Base-by-base conservation (phyloP, 1,140 invertebrate genomes). In the Goniozus legneri region DNA sequence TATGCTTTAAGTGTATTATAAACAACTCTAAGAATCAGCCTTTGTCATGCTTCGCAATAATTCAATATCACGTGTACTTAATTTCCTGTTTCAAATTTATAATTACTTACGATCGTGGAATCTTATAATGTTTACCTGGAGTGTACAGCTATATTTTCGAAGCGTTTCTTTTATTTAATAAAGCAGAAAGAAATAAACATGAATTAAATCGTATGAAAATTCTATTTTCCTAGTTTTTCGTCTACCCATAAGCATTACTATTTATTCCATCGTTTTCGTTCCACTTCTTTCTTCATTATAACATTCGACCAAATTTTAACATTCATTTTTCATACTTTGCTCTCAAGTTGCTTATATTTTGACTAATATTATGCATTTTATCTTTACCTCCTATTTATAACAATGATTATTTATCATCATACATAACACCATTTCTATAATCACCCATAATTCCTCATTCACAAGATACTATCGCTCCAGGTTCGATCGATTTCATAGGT, bases 361-460 rank as follows among this genome's bases (percentile, higher is more conserved):
- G 8, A n/a, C 8, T 15, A 14, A 8, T 33, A 12, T 33, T 14
- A 10, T n/a, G n/a, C 4, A 14, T 15, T 33, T 6, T 33, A 0
- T 12, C 13, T 33, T 0, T n/a, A n/a, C 15, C 0, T 33, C 32
- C 32, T 58, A 56, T 45, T 58, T 56, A 56, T 52, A 58, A 56
- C 50, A 58, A 56, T 56, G 38, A 49, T 52, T 45, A 56, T 43
- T 52, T 49, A 58, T 33, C 45, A 56, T 37, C 49, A 20, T 33
- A 52, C n/a, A n/a, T n/a, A n/a, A n/a, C n/a, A n/a, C n/a, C n/a
- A n/a, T n/a, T n/a, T n/a, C n/a, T n/a, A n/a, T n/a, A n/a, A n/a
- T n/a, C n/a, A n/a, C n/a, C n/a, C n/a, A n/a, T n/a, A n/a, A n/a
- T n/a, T n/a, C n/a, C n/a, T n/a, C n/a, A n/a, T n/a, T n/a, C n/a